These are phyloP conservation scores for Sebastes paucispinis DNA, from an alignment of 2,797 vertebrate genomes.

Conservation along the genomic window DNA sequence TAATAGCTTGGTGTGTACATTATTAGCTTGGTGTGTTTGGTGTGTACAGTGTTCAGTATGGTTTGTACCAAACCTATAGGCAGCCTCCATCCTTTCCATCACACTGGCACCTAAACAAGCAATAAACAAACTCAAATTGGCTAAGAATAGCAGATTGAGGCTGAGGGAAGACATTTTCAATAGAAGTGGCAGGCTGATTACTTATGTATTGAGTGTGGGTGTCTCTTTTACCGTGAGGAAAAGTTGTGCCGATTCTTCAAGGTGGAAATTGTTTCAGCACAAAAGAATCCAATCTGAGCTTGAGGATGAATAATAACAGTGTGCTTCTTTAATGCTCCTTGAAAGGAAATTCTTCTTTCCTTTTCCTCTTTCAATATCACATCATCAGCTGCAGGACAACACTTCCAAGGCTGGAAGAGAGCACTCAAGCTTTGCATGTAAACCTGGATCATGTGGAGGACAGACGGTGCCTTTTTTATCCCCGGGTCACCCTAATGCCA, in stretches of 20 bases:
- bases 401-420: background rate
- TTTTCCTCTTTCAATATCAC: background rate
- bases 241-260: background rate
- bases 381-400: background rate
- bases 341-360: background rate
- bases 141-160: background rate
- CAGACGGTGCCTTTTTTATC: background rate
- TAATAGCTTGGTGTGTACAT: background rate
- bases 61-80: background rate
- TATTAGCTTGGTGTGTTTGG: background rate
- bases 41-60: background rate
- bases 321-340: background rate
- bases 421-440: background rate
- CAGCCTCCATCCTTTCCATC: background rate
- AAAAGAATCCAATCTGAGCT: background rate
- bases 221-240: background rate
- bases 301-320: background rate
- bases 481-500: background rate
- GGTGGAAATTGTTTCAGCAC: conserved; percentile 6
- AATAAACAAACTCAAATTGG: background rate
- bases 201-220: background rate
- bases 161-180: background rate
- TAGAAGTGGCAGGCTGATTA: background rate
- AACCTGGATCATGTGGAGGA: background rate
- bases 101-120: background rate